Evolutionary conservation across 2,113 vertebrate genomes (phyloP).

Genomic region (Otis tarda): DNA sequence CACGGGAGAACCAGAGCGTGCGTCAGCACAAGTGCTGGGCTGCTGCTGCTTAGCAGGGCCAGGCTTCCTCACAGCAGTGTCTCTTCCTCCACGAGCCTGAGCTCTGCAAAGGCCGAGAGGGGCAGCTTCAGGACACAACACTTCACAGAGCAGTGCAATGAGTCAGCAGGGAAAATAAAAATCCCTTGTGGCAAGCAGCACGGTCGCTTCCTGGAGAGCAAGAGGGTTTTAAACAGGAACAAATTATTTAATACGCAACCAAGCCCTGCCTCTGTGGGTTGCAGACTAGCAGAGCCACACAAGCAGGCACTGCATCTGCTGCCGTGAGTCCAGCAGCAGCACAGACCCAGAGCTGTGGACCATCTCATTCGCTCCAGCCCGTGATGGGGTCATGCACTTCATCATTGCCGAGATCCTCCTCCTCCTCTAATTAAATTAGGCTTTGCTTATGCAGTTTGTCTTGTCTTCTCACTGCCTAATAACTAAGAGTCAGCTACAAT

Average conservation of each 20-base stretch:
- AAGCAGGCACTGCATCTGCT: neutral
- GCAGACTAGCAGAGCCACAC: neutral
- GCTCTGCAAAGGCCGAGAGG: neutral
- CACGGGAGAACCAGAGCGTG: fast-evolving
- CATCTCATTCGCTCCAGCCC: neutral
- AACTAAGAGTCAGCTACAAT: neutral
- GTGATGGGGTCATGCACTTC: fast-evolving
- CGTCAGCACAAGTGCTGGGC: neutral
- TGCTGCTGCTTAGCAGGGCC: fast-evolving
- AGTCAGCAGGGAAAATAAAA: neutral
- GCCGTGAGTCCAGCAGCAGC: neutral
- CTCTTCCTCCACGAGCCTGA: neutral
- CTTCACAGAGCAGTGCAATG: neutral
- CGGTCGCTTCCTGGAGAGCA: neutral
- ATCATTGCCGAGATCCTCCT: neutral
- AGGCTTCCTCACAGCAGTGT: neutral
- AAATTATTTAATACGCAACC: fast-evolving
- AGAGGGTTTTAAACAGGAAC: neutral
- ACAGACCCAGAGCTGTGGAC: neutral
- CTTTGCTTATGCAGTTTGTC: neutral
- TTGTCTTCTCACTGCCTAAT: neutral
- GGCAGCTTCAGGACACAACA: neutral
- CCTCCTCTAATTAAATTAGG: neutral
- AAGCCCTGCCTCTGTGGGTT: neutral
- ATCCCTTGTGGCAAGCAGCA: neutral